These are phyloP conservation scores for Enchytraeus crypticus DNA, from an alignment of 2,888 invertebrate species.

Conservation along the genomic window DNA sequence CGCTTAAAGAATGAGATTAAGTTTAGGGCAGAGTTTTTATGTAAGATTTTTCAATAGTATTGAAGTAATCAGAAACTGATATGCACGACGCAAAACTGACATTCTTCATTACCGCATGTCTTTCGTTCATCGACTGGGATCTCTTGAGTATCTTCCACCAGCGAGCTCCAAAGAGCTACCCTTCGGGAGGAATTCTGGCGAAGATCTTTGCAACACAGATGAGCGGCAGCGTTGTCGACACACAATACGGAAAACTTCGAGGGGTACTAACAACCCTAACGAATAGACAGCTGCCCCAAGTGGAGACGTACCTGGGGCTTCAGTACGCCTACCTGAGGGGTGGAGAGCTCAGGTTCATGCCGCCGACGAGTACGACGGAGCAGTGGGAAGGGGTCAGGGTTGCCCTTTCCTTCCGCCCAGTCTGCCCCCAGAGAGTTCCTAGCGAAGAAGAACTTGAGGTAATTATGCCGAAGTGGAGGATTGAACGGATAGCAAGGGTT, in stretches of 20 bases:
- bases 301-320: slow-evolving; percentile 79
- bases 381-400: slow-evolving; percentile 52
- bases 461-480: slow-evolving; percentile 2
- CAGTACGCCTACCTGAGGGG: slow-evolving; percentile 88
- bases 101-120: too few relatives aligned
- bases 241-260: slow-evolving; percentile 75
- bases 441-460: background rate
- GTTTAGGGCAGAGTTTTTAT: too few relatives aligned
- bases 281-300: slow-evolving; percentile 52
- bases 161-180: too few relatives aligned
- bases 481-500: slow-evolving; percentile 14
- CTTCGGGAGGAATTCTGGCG: too few relatives aligned
- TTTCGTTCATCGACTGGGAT: too few relatives aligned
- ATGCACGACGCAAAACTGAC: too few relatives aligned
- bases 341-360: slow-evolving; percentile 84
- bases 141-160: too few relatives aligned
- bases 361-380: slow-evolving; percentile 82
- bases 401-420: slow-evolving; percentile 61
- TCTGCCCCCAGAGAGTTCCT: slow-evolving; percentile 58
- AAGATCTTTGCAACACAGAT: slow-evolving; percentile 27
- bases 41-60: too few relatives aligned
- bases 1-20: too few relatives aligned
- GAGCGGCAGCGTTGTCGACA: slow-evolving; percentile 60
- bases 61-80: too few relatives aligned
- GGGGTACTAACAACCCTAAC: slow-evolving; percentile 51